Evolutionary conservation across 2,888 invertebrate species (phyloP).

Genomic region (Isotomurus palustris): DNA sequence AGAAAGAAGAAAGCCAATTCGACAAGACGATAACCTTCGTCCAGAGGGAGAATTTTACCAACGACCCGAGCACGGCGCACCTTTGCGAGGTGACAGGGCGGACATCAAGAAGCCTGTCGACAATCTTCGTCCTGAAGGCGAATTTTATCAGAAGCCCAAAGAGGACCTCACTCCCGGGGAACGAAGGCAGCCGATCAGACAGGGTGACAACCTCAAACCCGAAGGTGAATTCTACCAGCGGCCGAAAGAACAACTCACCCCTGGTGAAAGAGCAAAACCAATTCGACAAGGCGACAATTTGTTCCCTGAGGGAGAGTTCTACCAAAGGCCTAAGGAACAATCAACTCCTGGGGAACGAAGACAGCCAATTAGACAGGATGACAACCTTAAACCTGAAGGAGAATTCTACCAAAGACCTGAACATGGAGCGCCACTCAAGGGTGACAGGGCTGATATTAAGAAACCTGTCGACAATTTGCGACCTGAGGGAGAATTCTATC

Average conservation of each 20-base stretch:
- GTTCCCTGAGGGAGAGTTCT: conserved; percentile 58
- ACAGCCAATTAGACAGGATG: conserved; percentile 52
- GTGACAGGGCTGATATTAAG: conserved; percentile 25
- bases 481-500: conserved; percentile 51
- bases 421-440: conserved; percentile 25
- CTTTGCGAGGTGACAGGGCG: conserved; percentile 44
- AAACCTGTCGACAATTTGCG: conserved; percentile 40
- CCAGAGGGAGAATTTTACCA: conserved; percentile 54
- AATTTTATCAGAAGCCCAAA: too few species aligned
- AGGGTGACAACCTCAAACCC: conserved; percentile 57
- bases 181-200: conserved; percentile 50
- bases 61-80: conserved; percentile 16
- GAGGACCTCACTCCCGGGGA: conserved; percentile 53
- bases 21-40: conserved; percentile 56
- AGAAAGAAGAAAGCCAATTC: conserved; percentile 52
- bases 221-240: conserved; percentile 60
- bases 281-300: conserved; percentile 59
- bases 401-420: conserved; percentile 54
- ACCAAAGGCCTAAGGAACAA: conserved; percentile 52
- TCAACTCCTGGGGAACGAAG: conserved; percentile 42
- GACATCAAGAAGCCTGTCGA: conserved; percentile 53
- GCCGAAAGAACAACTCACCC: too few species aligned
- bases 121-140: conserved; percentile 56
- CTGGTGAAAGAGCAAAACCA: conserved; percentile 53
- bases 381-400: conserved; percentile 57